Evolutionary conservation across 2,113 vertebrate species (phyloP).

Genomic region (Apus apus): DNA sequence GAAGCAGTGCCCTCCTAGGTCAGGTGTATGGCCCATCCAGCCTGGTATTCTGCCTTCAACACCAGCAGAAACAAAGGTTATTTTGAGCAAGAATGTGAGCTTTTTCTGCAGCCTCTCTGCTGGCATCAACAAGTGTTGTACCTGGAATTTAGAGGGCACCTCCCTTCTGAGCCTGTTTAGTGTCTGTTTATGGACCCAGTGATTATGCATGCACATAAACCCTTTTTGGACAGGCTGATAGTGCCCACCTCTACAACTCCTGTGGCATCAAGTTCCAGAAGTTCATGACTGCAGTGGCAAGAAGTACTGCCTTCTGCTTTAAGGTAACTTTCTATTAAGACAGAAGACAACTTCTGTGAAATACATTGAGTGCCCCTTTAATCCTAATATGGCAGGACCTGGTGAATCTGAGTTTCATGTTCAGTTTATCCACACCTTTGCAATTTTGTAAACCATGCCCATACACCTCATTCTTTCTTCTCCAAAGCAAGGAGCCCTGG

Average conservation of each 20-base stretch:
- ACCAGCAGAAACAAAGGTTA: conserved; percentile 23
- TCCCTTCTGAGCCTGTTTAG: neutral
- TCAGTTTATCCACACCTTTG: neutral
- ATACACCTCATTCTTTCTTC: neutral
- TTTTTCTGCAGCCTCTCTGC: conserved; percentile 1
- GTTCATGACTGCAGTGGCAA: neutral
- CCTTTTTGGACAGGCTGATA: neutral
- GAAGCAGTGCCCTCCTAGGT: neutral
- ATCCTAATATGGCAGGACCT: neutral
- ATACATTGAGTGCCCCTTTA: neutral
- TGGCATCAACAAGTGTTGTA: conserved; percentile 37
- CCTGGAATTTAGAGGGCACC: conserved; percentile 39
- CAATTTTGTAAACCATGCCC: neutral
- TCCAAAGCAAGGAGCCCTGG: neutral
- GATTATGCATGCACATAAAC: neutral
- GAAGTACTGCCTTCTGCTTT: neutral
- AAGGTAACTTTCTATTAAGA: neutral
- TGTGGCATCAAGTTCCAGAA: neutral
- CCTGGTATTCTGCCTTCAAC: neutral
- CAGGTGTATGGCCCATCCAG: neutral
- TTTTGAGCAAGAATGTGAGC: neutral
- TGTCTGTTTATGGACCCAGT: conserved; percentile 40
- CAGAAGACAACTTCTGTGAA: neutral
- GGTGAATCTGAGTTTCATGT: neutral
- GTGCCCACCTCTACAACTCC: neutral